Evolutionary conservation across 2,113 vertebrate species (phyloP).

Genomic region (Oncorhynchus tshawytscha): DNA sequence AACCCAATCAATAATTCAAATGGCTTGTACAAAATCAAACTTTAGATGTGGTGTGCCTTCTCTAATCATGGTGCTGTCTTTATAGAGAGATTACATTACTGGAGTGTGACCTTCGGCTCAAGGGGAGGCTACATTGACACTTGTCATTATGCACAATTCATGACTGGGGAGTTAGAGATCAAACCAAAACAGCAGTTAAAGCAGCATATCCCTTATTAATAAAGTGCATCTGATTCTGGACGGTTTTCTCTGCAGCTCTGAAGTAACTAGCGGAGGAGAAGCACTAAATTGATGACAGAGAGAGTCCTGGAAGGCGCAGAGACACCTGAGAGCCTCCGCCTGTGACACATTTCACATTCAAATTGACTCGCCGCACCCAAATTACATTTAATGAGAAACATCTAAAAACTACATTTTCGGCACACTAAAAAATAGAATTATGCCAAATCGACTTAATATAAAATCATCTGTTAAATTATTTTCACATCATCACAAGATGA

Average conservation of each 20-base stretch:
- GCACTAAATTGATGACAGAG: conserved; percentile 71
- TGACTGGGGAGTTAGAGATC: conserved; percentile 54
- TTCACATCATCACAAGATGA: conserved; percentile 82
- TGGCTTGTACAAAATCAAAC: conserved; percentile 62
- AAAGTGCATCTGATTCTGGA: conserved; percentile 55
- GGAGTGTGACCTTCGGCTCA: conserved; percentile 72
- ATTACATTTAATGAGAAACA: conserved; percentile 82
- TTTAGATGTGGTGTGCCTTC: conserved; percentile 60
- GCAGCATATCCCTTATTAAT: conserved; percentile 67
- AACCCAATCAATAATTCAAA: conserved; percentile 68
- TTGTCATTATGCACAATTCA: conserved; percentile 74
- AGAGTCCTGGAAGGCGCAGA: conserved; percentile 50
- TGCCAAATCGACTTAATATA: conserved; percentile 79
- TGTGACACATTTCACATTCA: conserved; percentile 76
- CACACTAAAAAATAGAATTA: conserved; percentile 78
- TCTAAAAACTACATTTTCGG: conserved; percentile 79
- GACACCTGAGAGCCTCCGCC: conserved; percentile 17
- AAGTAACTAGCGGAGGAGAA: conserved; percentile 67
- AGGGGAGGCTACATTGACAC: conserved; percentile 70
- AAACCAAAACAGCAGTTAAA: conserved; percentile 64
- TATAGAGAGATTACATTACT: conserved; percentile 42
- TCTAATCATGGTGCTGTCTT: conserved; percentile 58
- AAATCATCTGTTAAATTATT: conserved; percentile 83
- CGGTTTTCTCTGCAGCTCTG: conserved; percentile 54
- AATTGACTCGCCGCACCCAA: conserved; percentile 57